Evolutionary conservation across 2,113 vertebrate species (phyloP).

Genomic region (Edolisoma coerulescens): DNA sequence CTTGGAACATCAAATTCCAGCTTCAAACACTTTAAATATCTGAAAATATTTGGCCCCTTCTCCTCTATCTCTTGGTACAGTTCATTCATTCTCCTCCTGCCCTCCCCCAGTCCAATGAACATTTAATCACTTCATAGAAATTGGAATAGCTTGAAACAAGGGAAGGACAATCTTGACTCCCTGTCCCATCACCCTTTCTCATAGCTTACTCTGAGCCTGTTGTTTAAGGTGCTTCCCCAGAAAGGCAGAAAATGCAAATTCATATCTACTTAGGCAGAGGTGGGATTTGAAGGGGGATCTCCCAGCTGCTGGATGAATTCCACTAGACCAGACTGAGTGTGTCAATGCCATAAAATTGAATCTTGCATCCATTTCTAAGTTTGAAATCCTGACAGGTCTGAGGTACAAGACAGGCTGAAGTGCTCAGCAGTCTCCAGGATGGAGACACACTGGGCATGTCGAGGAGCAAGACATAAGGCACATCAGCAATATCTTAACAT

Average conservation of each 20-base stretch:
- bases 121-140: not conserved
- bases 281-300: not conserved
- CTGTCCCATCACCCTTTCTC: not conserved
- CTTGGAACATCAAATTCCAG: not conserved
- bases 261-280: not conserved
- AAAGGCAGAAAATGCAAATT: not conserved
- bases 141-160: not conserved
- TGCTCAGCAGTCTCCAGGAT: not conserved
- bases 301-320: not conserved
- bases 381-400: not conserved
- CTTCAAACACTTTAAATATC: not conserved
- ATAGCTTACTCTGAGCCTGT: not conserved
- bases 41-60: not conserved
- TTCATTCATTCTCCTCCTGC: not conserved
- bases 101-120: not conserved
- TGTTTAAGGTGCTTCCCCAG: not conserved
- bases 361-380: not conserved
- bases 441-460: not conserved
- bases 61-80: not conserved
- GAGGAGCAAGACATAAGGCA: not conserved
- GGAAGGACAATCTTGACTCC: not conserved
- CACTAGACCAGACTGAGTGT: not conserved
- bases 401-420: not conserved
- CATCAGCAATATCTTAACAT: not conserved
- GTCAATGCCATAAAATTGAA: not conserved